These are phyloP conservation scores for Drosophila prosaltans DNA, from an alignment of 1,140 invertebrate species.

Conservation along the genomic window DNA sequence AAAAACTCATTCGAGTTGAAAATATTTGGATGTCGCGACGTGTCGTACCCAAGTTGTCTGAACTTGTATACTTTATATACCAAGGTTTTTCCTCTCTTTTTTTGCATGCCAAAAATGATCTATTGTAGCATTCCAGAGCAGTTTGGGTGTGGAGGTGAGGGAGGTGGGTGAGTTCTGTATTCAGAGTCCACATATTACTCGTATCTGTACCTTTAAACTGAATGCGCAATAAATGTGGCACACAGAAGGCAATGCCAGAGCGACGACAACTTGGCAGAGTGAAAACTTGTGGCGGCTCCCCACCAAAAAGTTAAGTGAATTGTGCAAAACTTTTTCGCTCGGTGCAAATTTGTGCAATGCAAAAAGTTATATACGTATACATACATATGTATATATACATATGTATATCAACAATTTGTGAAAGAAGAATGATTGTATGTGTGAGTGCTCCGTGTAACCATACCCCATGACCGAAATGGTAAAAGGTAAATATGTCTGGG, in stretches of 20 bases:
- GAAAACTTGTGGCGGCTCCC: slow-evolving; percentile 60
- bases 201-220: slow-evolving; percentile 12
- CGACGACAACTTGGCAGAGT: slow-evolving; percentile 34
- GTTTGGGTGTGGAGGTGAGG: slow-evolving; percentile 19
- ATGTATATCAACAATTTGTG: not conserved
- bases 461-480: slow-evolving; percentile 30
- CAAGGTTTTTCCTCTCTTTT: slow-evolving; percentile 6
- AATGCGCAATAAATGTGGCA: slow-evolving; percentile 56
- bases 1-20: slow-evolving; percentile 64
- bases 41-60: slow-evolving; percentile 32
- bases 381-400: not conserved
- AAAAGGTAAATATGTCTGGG: slow-evolving; percentile 72
- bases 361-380: slow-evolving; percentile 48
- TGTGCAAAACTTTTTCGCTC: slow-evolving; percentile 73
- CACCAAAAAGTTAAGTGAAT: slow-evolving; percentile 79
- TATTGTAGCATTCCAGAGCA: slow-evolving; percentile 31
- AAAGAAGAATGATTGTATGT: slow-evolving; percentile 12
- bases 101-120: slow-evolving; percentile 31
- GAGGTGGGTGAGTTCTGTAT: no score
- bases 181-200: not conserved
- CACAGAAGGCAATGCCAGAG: not conserved
- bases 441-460: slow-evolving; percentile 24
- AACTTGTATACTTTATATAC: slow-evolving; percentile 21
- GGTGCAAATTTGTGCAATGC: slow-evolving; percentile 70
- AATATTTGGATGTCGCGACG: slow-evolving; percentile 49